Evolutionary conservation across 2,797 vertebrate species (phyloP), one percentile per base, ranked within the genome.

Genomic region (Propithecus perrieri): DNA sequence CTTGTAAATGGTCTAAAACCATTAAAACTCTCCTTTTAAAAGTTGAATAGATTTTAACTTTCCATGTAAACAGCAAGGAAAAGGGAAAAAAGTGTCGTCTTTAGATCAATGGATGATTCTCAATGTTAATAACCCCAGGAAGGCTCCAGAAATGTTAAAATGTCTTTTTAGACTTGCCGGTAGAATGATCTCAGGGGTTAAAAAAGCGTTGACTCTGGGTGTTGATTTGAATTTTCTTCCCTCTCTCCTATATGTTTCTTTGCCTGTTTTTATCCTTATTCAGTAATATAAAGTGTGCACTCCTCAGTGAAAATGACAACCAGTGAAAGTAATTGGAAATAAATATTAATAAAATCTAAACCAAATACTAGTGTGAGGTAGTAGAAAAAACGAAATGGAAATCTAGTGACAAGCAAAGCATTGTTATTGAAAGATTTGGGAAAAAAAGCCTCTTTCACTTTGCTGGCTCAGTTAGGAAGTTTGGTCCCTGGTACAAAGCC

Each of bases 401-500:
- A 97, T 96, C 95, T 86, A 98, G 89, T 97, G 98, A 98, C 98
- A 99, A 98, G 96, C 97, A 98, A 97, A 97, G 97, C 98, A 98
- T 98, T 99, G 98, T 98, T 98, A 86, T 91, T 97, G 95, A 96
- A 97, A 96, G 96, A 87, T 95, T 87, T 96, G 91, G 96, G 96
- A 95, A 96, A 92, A 87, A 96, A 97, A 98, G 89, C 4, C 85
- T 97, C 98, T 98, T 98, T 97, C 96, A 96, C 97, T 97, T 97
- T 97, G 80, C 96, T 97, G 97, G 97, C 97, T 98, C 92, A 85
- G 98, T 98, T 98, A 98, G 98, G 98, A 98, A 98, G 97, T 98
- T 98, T 98, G 98, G 98, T 98, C 98, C 98, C 98, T 99, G 98
- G 98, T 99, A 98, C 98, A 97, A 98, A 98, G 98, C 98, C 98